Evolutionary conservation across 2,797 vertebrate species (phyloP).

Genomic region (Halcyon badia): DNA sequence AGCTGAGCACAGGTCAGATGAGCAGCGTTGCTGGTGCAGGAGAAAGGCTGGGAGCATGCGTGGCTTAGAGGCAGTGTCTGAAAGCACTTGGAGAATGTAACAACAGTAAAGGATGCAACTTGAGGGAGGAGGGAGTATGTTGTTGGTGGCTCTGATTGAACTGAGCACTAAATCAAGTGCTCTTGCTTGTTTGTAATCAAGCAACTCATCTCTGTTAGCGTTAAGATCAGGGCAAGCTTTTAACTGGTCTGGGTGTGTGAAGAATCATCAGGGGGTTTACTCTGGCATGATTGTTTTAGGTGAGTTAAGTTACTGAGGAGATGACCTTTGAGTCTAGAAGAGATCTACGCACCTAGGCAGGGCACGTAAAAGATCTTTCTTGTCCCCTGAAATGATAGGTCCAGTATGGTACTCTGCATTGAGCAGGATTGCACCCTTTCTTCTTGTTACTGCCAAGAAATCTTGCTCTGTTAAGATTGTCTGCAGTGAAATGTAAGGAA

Average conservation of each 20-base stretch:
- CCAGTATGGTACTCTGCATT: background rate
- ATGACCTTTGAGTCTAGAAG: background rate
- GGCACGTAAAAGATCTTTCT: background rate
- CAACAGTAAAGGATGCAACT: background rate
- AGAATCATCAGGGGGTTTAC: background rate
- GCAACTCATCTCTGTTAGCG: background rate
- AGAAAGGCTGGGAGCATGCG: background rate
- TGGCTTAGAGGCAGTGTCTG: background rate
- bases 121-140: rapidly evolving
- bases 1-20: background rate
- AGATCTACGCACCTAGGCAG: background rate
- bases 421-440: background rate
- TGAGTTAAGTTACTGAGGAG: background rate
- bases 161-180: background rate
- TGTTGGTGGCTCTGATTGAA: background rate
- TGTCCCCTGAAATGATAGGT: background rate
- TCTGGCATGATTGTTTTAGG: background rate
- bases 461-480: background rate
- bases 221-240: background rate
- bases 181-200: background rate
- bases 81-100: background rate
- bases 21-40: background rate
- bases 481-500: background rate
- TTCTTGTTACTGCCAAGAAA: background rate
- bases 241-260: background rate